phyloP scores from a whole-genome alignment of 2,888 invertebrate genomes.

The Lithophane semibrunnea region DNA sequence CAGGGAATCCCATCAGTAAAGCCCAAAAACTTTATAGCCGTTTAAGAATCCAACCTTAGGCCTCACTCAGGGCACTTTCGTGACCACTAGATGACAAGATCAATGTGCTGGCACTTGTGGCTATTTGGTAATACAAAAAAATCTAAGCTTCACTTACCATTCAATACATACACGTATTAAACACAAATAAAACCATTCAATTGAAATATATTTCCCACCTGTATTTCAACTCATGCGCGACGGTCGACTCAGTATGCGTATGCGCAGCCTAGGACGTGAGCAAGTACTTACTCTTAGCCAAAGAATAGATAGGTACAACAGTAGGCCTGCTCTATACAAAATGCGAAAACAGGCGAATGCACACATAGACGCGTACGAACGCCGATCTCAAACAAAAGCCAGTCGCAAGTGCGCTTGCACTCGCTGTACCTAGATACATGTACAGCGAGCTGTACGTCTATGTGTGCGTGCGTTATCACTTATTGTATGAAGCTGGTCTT shows the following conservation, averaged over 20 bases:
- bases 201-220: slow-evolving; percentile 52
- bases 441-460: no score
- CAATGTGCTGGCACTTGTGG: not conserved
- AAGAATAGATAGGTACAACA: slow-evolving; percentile 1
- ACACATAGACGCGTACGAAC: not conserved
- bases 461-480: not conserved
- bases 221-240: slow-evolving; percentile 50
- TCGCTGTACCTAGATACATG: not conserved
- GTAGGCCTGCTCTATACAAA: not conserved
- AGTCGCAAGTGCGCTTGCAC: not conserved
- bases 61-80: not conserved
- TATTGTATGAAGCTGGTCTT: not conserved
- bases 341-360: no score
- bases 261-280: slow-evolving; percentile 53
- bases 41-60: not conserved
- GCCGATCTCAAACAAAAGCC: not conserved
- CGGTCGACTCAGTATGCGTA: slow-evolving; percentile 59
- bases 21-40: not conserved
- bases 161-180: slow-evolving; percentile 49
- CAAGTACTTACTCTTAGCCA: slow-evolving; percentile 15
- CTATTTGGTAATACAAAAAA: slow-evolving; percentile 6
- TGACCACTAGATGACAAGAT: not conserved
- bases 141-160: slow-evolving; percentile 26
- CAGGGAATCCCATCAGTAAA: not conserved
- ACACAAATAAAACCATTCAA: slow-evolving; percentile 52